Percentiles rank a stretch among this genome's conserved stretches.
Evolutionary conservation across 2,797 vertebrate genomes (phyloP).

Genomic region (Myotis planiceps): DNA sequence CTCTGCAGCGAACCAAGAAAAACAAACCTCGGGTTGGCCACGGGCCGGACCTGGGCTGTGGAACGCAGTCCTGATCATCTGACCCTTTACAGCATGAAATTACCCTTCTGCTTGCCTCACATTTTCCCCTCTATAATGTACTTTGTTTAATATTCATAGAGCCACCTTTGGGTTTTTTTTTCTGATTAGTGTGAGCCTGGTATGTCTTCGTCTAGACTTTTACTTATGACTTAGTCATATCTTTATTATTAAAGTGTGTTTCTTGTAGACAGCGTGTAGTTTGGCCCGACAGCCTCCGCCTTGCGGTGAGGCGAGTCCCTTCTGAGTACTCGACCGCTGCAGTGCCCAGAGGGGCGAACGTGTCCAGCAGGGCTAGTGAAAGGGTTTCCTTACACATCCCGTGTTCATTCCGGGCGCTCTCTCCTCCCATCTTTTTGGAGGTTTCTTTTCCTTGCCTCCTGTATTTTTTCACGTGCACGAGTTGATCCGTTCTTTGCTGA

Average conservation of each 20-base stretch:
- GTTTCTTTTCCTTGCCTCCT: neutral
- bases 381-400: no score
- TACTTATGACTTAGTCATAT: neutral
- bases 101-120: neutral
- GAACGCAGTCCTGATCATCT: neutral
- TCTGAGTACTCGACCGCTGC: neutral
- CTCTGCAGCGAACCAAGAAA: neutral
- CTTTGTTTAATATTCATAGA: neutral
- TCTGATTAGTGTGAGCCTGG: neutral
- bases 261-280: neutral
- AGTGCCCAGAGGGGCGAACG: rapidly evolving
- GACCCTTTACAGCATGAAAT: neutral
- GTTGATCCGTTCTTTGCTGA: neutral
- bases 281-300: neutral
- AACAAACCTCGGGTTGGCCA: neutral
- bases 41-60: neutral
- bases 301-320: neutral
- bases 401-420: no score
- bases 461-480: neutral
- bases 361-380: neutral
- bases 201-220: neutral
- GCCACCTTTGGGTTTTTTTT: neutral
- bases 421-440: neutral
- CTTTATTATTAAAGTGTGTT: neutral
- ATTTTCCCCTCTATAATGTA: neutral